Evolutionary conservation across 2,113 vertebrate genomes (phyloP).

Genomic region (Mus spicilegus): DNA sequence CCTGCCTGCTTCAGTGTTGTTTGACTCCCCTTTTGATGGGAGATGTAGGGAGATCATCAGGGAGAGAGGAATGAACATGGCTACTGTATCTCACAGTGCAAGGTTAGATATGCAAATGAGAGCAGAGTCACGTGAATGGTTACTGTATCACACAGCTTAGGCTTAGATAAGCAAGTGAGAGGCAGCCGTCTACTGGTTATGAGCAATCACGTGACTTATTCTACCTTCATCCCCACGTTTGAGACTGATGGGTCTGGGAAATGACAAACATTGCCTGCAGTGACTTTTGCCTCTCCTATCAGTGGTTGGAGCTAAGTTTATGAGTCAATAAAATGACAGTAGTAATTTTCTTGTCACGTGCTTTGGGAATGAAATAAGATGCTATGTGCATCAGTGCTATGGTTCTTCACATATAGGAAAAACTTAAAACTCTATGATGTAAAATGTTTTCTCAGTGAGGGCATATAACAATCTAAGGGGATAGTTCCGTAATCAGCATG

Average conservation of each 20-base stretch:
- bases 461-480: neutral
- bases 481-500: neutral
- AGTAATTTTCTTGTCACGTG: neutral
- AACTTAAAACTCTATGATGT: neutral
- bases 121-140: neutral
- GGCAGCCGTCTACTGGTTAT: neutral
- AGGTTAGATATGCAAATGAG: no score
- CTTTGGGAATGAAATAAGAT: neutral
- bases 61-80: neutral
- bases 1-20: neutral
- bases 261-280: neutral
- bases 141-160: neutral
- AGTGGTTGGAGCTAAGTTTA: neutral
- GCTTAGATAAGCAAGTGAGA: neutral
- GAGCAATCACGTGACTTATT: neutral
- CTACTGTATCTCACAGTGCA: neutral
- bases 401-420: neutral
- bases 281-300: neutral
- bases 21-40: neutral
- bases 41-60: neutral
- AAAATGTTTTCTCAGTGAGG: neutral
- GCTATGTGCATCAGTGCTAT: neutral
- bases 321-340: neutral
- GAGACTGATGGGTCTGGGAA: neutral
- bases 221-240: neutral